Base-by-base conservation (phyloP, 2,888 invertebrate genomes). In the Pedicia rivosa region DNA sequence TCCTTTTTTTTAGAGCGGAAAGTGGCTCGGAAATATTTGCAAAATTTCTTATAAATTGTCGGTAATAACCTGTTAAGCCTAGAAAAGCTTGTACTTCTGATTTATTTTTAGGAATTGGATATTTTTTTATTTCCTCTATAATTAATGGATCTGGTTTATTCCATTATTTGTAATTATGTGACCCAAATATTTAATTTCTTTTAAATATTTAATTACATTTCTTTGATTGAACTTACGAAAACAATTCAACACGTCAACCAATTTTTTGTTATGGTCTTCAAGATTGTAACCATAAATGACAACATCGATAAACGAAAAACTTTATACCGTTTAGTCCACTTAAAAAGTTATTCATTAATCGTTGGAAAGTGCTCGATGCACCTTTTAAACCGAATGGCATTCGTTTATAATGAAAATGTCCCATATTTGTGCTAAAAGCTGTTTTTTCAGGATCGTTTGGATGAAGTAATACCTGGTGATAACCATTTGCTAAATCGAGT, bases 31-130 rank as follows among this genome's bases (percentile, higher is more conserved):
- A 16, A 12, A 33, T 9, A 8, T 38, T 15, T 13, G 35, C 22
- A 31, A 43, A 45, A 22, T 35, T 17, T 3, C 13, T 22, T 10
- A 39, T 24, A 16, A 35, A 39, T 37, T 49, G 48, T 8, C 55
- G 19, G 22, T 59, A 60, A 34, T 57, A 61, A 0, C 51, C 51
- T 3, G 16, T 12, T 19, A 37, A 20, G 12, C 32, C 32, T n/a
- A 37, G 22, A 40, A 58, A 59, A 12, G 41, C 34, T 46, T 48
- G 47, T 1, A 51, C 47, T 38, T 50, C 44, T 3, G 39, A 42
- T 14, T n/a, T 14, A 34, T 38, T 39, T 22, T 17, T 37, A 1
- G 50, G 52, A 12, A 44, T 19, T 1, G 48, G 49, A 15, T 45
- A 50, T 0, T 48, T 40, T 29, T 47, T 30, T 9, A 53, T 42